Evolutionary conservation across 1,140 invertebrate genomes (phyloP), one percentile per base, ranked within the genome.

Genomic region (Cardiocondyla obscurior): DNA sequence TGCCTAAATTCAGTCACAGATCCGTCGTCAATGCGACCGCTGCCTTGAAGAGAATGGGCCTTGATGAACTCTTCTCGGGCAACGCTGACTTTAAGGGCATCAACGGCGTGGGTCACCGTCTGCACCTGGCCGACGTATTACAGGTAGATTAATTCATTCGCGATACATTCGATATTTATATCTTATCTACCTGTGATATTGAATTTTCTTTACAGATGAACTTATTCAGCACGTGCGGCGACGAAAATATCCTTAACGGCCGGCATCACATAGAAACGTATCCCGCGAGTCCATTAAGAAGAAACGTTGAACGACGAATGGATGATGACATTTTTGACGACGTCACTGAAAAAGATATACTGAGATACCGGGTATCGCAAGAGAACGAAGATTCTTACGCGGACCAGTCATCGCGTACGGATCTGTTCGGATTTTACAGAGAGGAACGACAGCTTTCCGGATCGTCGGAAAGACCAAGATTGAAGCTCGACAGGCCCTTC

Each of bases 401-500:
- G n/a, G 57, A 67, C 19, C 51, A 64, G 12, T 74, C 39, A n/a
- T 74, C 39, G 55, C 39, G 12, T 7, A 46, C n/a, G n/a, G 14
- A 33, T 76, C 36, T 25, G 10, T 46, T 28, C 8, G 39, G 25
- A 44, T 69, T 51, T 30, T 30, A 22, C 14, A 89, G 90, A 14
- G 92, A 33, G 51, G 44, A n/a, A 51, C 81, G 36, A 44, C 85
- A 67, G 76, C 64, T 36, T 2, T 58, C 88, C 64, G 46, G 86
- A 85, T 79, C 85, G 19, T 65, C 83, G 0, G 96, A 97, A 55
- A 95, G 95, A 30, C 96, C 96, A 1, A 94, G 97, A 89, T 94
- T 98, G 83, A 96, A 97, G 88, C 96, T 97, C 88, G 97, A 98
- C 84, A 95, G 97, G 89, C 97, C 97, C 1, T 98, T 98, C 94